Conservation (phyloP, 2,888 invertebrate species). For the Synergus laeviventris region DNA sequence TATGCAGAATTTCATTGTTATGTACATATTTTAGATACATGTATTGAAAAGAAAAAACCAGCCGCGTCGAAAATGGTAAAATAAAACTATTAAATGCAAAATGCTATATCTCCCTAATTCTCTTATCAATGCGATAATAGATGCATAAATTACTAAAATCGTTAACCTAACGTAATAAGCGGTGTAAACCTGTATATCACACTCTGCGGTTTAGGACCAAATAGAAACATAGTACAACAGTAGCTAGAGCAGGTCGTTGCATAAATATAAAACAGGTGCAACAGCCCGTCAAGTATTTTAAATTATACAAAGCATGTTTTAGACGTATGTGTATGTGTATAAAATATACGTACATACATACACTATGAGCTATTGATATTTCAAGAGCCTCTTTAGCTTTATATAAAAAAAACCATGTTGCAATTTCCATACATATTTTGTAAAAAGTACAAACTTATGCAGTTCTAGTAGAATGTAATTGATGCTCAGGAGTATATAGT, state of each 20-base stretch:
- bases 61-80: too few species aligned
- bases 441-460: background rate
- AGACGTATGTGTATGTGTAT: background rate
- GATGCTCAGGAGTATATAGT: constrained; percentile 11
- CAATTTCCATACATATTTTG: constrained; percentile 6
- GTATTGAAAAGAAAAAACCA: too few species aligned
- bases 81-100: background rate
- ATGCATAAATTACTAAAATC: constrained; percentile 20
- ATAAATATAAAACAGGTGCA: constrained; percentile 36
- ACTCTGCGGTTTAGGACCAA: background rate
- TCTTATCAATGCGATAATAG: constrained; percentile 13
- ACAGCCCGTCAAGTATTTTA: constrained; percentile 28
- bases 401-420: background rate
- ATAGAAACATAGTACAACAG: constrained; percentile 13
- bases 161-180: constrained; percentile 14
- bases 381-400: constrained; percentile 10
- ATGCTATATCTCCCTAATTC: background rate
- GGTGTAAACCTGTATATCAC: constrained; percentile 8
- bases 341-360: constrained; percentile 15
- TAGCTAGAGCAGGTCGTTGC: constrained; percentile 27
- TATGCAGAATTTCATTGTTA: background rate
- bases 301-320: constrained; percentile 24
- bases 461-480: constrained; percentile 30
- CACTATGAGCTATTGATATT: background rate
- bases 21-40: too few species aligned